These are phyloP conservation scores for Cylindroiulus punctatus DNA, from an alignment of 2,888 invertebrate species.

Conservation along the genomic window DNA sequence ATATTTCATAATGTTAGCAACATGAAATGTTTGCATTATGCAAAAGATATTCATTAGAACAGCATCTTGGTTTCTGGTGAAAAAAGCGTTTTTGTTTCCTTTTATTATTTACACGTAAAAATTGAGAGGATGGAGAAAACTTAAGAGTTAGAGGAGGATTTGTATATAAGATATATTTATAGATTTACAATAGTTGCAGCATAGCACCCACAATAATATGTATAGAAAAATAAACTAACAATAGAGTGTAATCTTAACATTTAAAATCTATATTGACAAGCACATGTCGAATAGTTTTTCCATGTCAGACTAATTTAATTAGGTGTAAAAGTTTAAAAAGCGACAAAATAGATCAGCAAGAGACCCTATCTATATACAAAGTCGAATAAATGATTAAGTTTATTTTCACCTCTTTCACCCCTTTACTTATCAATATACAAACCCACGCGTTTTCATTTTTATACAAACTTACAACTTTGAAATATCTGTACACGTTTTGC, in stretches of 20 bases:
- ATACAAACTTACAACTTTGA: conserved; percentile 20
- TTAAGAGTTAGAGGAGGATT: conserved; percentile 5
- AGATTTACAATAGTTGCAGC: conserved; percentile 50
- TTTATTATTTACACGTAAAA: conserved; percentile 42
- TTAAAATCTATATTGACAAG: conserved; percentile 30
- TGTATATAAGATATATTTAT: conserved; percentile 41
- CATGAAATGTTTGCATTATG: neutral
- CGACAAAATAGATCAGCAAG: conserved; percentile 31
- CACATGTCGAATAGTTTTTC: conserved; percentile 10
- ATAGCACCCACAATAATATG: conserved; percentile 50
- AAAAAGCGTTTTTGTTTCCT: conserved; percentile 44
- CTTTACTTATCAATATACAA: conserved; percentile 25
- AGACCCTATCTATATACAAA: conserved; percentile 47
- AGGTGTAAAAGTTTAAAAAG: conserved; percentile 45
- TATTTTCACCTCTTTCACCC: conserved; percentile 30
- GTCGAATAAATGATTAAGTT: conserved; percentile 35
- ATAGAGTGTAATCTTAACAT: conserved; percentile 46
- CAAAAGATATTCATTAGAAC: neutral
- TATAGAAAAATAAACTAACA: conserved; percentile 52
- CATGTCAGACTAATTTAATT: conserved; percentile 31
- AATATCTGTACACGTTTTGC: conserved; percentile 39
- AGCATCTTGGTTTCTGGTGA: conserved; percentile 8
- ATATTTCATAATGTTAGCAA: neutral
- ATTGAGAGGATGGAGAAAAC: conserved; percentile 44
- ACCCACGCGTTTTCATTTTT: conserved; percentile 32